Evolutionary conservation across 2,888 invertebrate species (phyloP).

Genomic region (Hyposoter didymator): DNA sequence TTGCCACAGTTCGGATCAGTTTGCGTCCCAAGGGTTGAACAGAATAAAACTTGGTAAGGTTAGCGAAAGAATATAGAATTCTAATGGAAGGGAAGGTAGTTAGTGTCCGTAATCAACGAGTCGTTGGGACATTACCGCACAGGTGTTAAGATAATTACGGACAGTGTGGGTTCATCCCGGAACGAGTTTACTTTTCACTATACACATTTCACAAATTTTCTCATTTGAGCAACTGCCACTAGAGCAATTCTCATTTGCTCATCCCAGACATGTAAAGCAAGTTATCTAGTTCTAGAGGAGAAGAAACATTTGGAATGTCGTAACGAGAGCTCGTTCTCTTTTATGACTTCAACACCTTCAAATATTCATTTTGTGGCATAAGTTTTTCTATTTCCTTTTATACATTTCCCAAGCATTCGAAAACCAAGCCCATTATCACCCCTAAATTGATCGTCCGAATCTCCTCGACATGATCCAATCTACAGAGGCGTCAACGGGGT

Average conservation of each 20-base stretch:
- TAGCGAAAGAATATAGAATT: not conserved
- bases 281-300: not conserved
- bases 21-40: not conserved
- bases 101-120: not conserved
- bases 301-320: not conserved
- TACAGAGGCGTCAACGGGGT: not conserved
- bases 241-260: not conserved
- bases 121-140: not conserved
- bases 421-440: not conserved
- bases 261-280: not conserved
- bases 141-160: not conserved
- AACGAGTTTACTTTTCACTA: constrained; percentile 7
- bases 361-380: not conserved
- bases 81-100: not conserved
- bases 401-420: not conserved
- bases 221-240: not conserved
- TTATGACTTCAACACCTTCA: not conserved
- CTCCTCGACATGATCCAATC: not conserved
- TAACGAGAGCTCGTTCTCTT: not conserved
- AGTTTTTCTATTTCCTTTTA: not conserved
- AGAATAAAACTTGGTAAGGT: not conserved
- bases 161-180: not conserved
- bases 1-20: not conserved
- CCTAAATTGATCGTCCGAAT: not conserved
- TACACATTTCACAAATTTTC: not conserved